Conservation (phyloP, 2,113 vertebrate species). For the Steatornis caripensis region DNA sequence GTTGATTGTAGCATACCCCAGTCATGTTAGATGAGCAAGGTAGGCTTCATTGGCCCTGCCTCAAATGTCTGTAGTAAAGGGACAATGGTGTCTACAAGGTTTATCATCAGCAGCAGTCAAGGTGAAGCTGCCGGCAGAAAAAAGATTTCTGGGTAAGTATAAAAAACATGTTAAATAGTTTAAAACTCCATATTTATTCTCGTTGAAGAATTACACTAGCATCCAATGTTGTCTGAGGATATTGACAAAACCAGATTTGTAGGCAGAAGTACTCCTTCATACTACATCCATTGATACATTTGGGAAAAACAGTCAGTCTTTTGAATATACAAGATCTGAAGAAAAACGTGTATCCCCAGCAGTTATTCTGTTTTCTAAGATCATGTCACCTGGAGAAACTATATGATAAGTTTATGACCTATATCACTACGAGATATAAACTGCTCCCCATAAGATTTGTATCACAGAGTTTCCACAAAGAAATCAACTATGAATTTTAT, state of each 20-base stretch:
- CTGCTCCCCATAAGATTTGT: not conserved
- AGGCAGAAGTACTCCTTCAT: not conserved
- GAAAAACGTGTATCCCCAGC: not conserved
- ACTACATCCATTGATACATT: not conserved
- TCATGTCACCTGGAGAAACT: not conserved
- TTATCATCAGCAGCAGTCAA: not conserved
- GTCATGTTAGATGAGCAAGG: not conserved
- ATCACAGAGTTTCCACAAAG: not conserved
- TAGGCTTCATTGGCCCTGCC: not conserved
- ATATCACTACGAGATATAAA: not conserved
- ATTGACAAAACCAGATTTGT: not conserved
- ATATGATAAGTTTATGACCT: not conserved
- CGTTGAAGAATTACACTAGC: not conserved
- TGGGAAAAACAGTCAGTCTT: not conserved
- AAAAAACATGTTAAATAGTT: not conserved
- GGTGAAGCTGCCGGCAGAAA: not conserved
- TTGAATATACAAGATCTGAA: not conserved
- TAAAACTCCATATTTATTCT: not conserved
- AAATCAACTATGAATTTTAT: not conserved
- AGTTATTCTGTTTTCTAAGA: not conserved
- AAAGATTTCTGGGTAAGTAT: not conserved
- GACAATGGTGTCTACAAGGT: not conserved
- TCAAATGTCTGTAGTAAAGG: not conserved
- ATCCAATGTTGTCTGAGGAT: not conserved
- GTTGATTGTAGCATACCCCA: not conserved